Evolutionary conservation across 2,113 vertebrate genomes (phyloP).

Genomic region (Perca schrenkii): DNA sequence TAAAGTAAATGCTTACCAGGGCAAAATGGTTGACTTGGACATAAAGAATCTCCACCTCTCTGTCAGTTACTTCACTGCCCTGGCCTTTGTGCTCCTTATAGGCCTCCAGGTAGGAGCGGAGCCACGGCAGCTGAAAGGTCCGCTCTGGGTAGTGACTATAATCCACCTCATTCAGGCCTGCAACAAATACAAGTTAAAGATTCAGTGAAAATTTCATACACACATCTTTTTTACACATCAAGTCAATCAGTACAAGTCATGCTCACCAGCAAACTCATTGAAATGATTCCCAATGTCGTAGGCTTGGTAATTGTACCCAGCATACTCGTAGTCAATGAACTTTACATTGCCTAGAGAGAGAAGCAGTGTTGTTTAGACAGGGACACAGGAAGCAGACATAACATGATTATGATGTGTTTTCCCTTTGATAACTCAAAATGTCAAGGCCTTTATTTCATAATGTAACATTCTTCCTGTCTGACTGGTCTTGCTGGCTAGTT

Average conservation of each 20-base stretch:
- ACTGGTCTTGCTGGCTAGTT: slow-evolving; percentile 33
- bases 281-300: slow-evolving; percentile 99
- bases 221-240: neutral
- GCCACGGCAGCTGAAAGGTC: slow-evolving; percentile 92
- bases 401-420: slow-evolving; percentile 71
- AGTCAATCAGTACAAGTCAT: accelerated
- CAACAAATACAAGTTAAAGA: slow-evolving; percentile 27
- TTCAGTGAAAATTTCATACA: neutral
- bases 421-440: slow-evolving; percentile 72
- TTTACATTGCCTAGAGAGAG: slow-evolving; percentile 93
- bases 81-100: slow-evolving; percentile 94
- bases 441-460: slow-evolving; percentile 60
- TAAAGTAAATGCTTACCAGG: slow-evolving; percentile 85
- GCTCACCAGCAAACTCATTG: slow-evolving; percentile 98
- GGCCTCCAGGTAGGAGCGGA: slow-evolving; percentile 93
- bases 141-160: slow-evolving; percentile 93
- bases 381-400: slow-evolving; percentile 21
- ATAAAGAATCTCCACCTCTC: slow-evolving; percentile 93
- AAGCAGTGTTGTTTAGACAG: slow-evolving; percentile 78
- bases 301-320: slow-evolving; percentile 99
- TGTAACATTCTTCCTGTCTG: slow-evolving; percentile 51
- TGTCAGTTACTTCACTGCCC: slow-evolving; percentile 86
- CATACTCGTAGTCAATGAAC: slow-evolving; percentile 99
- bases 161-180: slow-evolving; percentile 97
- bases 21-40: slow-evolving; percentile 97